Conservation (phyloP, 1,140 invertebrate species). For the Drosophila fuyamai region DNA sequence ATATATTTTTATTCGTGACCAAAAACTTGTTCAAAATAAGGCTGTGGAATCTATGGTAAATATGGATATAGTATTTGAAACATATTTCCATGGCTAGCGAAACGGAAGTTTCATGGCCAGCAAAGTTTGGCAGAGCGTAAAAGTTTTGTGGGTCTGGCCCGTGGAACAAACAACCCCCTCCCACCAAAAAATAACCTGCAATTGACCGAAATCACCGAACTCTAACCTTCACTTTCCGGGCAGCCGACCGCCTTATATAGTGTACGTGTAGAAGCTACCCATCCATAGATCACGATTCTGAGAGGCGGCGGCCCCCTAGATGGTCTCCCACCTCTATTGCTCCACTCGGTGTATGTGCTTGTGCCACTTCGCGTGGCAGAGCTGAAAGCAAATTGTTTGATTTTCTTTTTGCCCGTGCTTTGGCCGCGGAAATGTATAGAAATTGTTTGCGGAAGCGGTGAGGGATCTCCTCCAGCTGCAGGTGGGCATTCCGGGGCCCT, state of each 20-base stretch:
- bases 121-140: conserved; percentile 37
- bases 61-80: conserved; percentile 15
- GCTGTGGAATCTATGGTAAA: conserved; percentile 30
- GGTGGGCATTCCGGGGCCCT: conserved; percentile 41
- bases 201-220: conserved; percentile 70
- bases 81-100: conserved; percentile 21
- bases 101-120: conserved; percentile 50
- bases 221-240: conserved; percentile 68
- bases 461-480: conserved; percentile 31
- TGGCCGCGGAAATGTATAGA: conserved; percentile 62
- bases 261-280: conserved; percentile 29
- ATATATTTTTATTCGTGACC: conserved; percentile 31
- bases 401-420: conserved; percentile 52
- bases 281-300: conserved; percentile 61
- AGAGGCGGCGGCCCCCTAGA: conserved; percentile 40
- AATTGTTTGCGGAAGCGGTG: conserved; percentile 62
- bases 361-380: conserved; percentile 57
- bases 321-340: conserved; percentile 10
- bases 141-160: conserved; percentile 30
- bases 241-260: conserved; percentile 19
- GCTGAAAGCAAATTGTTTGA: conserved; percentile 67
- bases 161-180: neutral
- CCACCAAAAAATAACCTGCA: conserved; percentile 14
- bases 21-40: conserved; percentile 32
- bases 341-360: neutral